Evolutionary conservation across 2,888 invertebrate species (phyloP).

Genomic region (Drosophila birchii): DNA sequence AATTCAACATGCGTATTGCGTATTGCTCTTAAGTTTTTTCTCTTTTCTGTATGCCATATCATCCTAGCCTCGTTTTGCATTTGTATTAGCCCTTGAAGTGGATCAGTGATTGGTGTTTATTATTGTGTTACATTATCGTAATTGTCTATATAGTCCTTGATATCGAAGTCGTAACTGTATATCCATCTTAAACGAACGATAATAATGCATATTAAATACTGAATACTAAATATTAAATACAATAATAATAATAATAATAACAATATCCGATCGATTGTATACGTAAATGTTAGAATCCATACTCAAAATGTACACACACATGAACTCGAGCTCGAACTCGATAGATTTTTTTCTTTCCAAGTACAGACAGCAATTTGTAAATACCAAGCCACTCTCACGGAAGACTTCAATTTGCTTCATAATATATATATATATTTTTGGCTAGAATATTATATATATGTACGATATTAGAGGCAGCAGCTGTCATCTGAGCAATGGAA

Average conservation of each 20-base stretch:
- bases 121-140: constrained; percentile 82
- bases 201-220: constrained; percentile 71
- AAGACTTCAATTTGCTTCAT: constrained; percentile 50
- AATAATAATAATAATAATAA: constrained; percentile 38
- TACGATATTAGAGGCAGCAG: constrained; percentile 35
- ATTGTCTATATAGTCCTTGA: constrained; percentile 80
- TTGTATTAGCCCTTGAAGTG: constrained; percentile 77
- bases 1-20: constrained; percentile 38
- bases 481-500: constrained; percentile 32
- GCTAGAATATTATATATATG: constrained; percentile 41
- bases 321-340: constrained; percentile 13
- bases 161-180: constrained; percentile 72
- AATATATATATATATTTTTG: constrained; percentile 30
- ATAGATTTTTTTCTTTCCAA: constrained; percentile 39
- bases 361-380: constrained; percentile 47
- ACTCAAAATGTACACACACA: constrained; percentile 65
- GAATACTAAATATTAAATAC: constrained; percentile 55
- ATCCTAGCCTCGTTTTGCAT: constrained; percentile 72
- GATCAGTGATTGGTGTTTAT: constrained; percentile 84
- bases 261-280: constrained; percentile 46
- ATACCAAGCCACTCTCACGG: constrained; percentile 43
- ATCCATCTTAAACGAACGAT: constrained; percentile 60
- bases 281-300: constrained; percentile 64
- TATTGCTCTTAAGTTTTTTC: constrained; percentile 49
- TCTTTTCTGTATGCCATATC: constrained; percentile 73